Percentiles rank a stretch among this genome's conserved stretches.
phyloP scores from a whole-genome alignment of 2,113 vertebrate genomes.

The Catharus fuscescens region DNA sequence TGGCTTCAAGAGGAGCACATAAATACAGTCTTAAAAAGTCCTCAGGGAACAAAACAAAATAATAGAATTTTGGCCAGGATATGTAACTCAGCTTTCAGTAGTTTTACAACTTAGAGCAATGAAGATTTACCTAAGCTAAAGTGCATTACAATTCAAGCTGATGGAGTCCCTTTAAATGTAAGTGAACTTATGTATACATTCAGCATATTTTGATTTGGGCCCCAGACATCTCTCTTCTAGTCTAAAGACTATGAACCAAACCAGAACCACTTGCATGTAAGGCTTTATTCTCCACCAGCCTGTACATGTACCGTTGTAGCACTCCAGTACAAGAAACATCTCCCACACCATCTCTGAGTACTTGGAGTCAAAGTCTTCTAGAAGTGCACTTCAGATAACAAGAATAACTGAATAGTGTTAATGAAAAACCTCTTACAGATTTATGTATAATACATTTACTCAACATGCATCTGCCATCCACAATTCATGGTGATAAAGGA shows the following conservation, averaged over 20 bases:
- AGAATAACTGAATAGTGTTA: background rate
- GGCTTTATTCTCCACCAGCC: background rate
- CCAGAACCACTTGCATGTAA: background rate
- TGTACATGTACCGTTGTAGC: rapidly evolving
- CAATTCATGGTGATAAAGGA: background rate
- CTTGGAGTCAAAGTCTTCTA: background rate
- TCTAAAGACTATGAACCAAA: background rate
- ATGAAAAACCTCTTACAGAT: background rate
- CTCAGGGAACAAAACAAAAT: background rate
- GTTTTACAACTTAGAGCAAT: background rate
- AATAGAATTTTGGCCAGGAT: background rate
- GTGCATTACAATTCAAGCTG: background rate
- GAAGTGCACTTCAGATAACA: background rate
- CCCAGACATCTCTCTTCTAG: background rate
- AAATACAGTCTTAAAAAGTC: background rate
- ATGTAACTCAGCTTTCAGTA: background rate
- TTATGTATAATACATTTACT: background rate
- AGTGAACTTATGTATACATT: background rate
- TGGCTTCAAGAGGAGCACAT: background rate
- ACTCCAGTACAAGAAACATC: background rate
- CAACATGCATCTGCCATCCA: background rate
- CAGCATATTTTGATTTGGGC: background rate
- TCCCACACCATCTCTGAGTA: background rate
- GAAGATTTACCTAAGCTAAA: background rate
- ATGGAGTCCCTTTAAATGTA: background rate